Percentiles rank a stretch among this genome's conserved stretches.
phyloP scores from a whole-genome alignment of 2,888 invertebrate species.

The Chironomus riparius region DNA sequence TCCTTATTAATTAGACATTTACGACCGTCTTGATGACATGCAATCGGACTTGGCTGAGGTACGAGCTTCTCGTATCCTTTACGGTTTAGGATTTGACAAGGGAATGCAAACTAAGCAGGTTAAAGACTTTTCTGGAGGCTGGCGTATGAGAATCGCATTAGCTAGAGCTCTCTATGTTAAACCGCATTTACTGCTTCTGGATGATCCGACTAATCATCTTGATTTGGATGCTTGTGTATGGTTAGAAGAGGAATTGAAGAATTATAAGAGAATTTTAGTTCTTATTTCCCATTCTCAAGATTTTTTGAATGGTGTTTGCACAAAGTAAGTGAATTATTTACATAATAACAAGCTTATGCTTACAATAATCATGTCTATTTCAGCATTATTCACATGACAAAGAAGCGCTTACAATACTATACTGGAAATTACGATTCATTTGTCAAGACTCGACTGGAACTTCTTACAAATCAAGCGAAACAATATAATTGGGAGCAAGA shows the following conservation, averaged over 20 bases:
- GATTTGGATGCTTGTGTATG: constrained; percentile 38
- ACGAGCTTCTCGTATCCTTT: constrained; percentile 86
- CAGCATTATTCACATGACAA: constrained; percentile 82
- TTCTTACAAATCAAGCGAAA: constrained; percentile 97
- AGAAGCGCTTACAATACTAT: constrained; percentile 88
- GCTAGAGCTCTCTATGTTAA: constrained; percentile 96
- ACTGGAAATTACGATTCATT: constrained; percentile 97
- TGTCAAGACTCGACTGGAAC: constrained; percentile 83
- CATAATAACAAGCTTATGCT: too few relatives aligned
- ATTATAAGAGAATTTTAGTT: constrained; percentile 92
- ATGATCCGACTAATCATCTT: constrained; percentile 94
- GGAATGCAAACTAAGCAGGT: constrained; percentile 80
- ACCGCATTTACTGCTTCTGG: constrained; percentile 89
- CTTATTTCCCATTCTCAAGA: constrained; percentile 99
- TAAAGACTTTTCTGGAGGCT: constrained; percentile 86
- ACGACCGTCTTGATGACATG: constrained; percentile 94
- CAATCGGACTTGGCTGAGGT: constrained; percentile 92
- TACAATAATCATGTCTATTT: neutral
- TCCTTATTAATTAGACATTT: constrained; percentile 57
- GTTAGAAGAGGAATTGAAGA: constrained; percentile 96
- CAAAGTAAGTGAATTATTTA: constrained; percentile 47
- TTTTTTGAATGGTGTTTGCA: constrained; percentile 95
- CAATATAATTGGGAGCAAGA: constrained; percentile 99
- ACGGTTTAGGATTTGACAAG: constrained; percentile 90
- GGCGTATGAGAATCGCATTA: constrained; percentile 98